Evolutionary conservation across 2,888 invertebrate species (phyloP), one percentile per base, ranked within the genome.

Genomic region (Apotomis capreana): DNA sequence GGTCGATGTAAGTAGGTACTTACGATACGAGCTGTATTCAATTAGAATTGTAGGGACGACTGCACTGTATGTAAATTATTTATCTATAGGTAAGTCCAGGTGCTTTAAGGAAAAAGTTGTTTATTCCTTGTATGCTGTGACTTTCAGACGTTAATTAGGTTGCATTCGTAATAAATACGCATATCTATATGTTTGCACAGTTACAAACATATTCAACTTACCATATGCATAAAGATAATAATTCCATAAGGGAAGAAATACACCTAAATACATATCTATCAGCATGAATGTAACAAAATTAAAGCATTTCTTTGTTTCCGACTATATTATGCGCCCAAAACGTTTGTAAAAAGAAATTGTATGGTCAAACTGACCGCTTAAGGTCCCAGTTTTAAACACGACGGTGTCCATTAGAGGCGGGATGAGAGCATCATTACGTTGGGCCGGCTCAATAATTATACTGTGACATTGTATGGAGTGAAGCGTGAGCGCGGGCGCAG

Each of bases 401-500:
- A 8, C 26, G 36, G 60, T 49, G 36, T 57, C 61, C 62, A 61
- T 67, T 71, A 70, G 58, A 59, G 40, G 61, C 46, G 68, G 61
- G 55, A 68, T 68, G 57, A 71, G 67, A 71, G 67, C 61, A 60
- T 67, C 70, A 71, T 71, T 67, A 68, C 51, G 67, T 44, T 62
- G 71, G 71, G 55, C 61, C 40, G 61, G 67, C 67, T 67, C 67
- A 49, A 71, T 71, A 71, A 71, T 71, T 71, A 71, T 62, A 71
- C 57, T 71, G 71, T 68, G 71, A 71, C 71, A 71, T 71, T 71
- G 71, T 71, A 71, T 71, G 64, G 71, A 60, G 63, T 68, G 58
- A 54, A 65, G 60, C 57, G 57, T 76, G 76, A 74, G 78, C 77
- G 80, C 77, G 75, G 78, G 82, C 79, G 76, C 79, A 77, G 79